Conservation (phyloP, 2,888 invertebrate species). For the Sphaeridia pumilis region DNA sequence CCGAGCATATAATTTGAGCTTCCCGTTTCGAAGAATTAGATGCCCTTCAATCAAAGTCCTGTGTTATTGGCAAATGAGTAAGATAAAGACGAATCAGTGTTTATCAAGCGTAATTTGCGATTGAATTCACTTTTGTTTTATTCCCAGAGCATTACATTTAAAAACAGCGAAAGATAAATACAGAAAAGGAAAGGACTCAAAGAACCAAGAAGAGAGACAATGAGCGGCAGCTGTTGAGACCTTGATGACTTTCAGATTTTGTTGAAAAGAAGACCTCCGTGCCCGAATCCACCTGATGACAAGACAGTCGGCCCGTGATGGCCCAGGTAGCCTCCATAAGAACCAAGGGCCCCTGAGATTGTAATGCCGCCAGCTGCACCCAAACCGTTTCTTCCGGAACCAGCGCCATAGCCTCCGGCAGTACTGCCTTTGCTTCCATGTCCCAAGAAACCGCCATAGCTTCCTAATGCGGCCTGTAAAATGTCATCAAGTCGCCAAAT, state of each 20-base stretch:
- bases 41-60: no score
- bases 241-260: conserved; percentile 22
- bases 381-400: conserved; percentile 5
- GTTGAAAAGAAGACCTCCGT: conserved; percentile 21
- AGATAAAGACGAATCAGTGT: no score
- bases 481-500: background rate
- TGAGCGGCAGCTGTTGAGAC: background rate
- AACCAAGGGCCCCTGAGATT: conserved; percentile 17
- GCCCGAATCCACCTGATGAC: conserved; percentile 20
- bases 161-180: no score
- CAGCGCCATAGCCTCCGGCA: conserved; percentile 18
- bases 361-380: conserved; percentile 18
- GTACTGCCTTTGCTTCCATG: conserved; percentile 11
- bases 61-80: no score
- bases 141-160: no score
- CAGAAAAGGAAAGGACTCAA: no score
- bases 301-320: conserved; percentile 19
- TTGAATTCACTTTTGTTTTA: no score
- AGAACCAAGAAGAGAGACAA: background rate
- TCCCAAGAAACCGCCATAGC: conserved; percentile 19
- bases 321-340: conserved; percentile 19
- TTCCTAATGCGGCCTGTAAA: conserved; percentile 16
- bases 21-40: no score
- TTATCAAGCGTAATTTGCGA: no score
- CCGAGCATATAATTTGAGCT: no score